A percentile compares a stretch with the other conserved stretches of the same genome.
phyloP scores from a whole-genome alignment of 2,888 invertebrate species.

The Eubasilissa splendida region DNA sequence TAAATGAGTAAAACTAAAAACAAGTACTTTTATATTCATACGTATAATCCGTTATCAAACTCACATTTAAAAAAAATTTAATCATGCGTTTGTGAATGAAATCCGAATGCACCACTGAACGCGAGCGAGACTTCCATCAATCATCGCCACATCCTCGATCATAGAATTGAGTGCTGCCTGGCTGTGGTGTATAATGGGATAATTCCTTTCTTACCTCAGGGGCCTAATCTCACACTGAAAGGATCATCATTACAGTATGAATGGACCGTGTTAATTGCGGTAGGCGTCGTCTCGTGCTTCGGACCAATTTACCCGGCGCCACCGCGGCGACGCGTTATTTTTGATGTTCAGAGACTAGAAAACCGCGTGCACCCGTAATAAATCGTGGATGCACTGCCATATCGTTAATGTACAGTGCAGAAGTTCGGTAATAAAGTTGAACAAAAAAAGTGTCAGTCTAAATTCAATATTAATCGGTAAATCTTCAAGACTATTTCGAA shows the following conservation, averaged over 20 bases:
- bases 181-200: slow-evolving; percentile 17
- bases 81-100: not conserved
- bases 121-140: not conserved
- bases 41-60: too few relatives aligned
- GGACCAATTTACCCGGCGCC: slow-evolving; percentile 40
- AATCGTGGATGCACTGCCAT: too few relatives aligned
- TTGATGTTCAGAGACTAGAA: not conserved
- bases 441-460: too few relatives aligned
- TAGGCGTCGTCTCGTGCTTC: slow-evolving; percentile 31
- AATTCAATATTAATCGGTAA: too few relatives aligned
- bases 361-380: too few relatives aligned
- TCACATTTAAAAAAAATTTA: too few relatives aligned
- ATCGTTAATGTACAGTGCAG: too few relatives aligned
- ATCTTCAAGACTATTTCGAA: too few relatives aligned
- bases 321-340: slow-evolving; percentile 4
- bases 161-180: slow-evolving; percentile 24
- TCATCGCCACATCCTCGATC: slow-evolving; percentile 25
- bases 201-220: slow-evolving; percentile 16
- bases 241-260: slow-evolving; percentile 25
- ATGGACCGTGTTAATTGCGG: slow-evolving; percentile 27
- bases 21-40: too few relatives aligned
- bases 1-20: too few relatives aligned
- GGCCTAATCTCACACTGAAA: slow-evolving; percentile 11
- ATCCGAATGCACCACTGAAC: slow-evolving; percentile 16
- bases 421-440: too few relatives aligned